These are phyloP conservation scores for Agriopis marginaria DNA, from an alignment of 2,888 invertebrate species.

Conservation along the genomic window DNA sequence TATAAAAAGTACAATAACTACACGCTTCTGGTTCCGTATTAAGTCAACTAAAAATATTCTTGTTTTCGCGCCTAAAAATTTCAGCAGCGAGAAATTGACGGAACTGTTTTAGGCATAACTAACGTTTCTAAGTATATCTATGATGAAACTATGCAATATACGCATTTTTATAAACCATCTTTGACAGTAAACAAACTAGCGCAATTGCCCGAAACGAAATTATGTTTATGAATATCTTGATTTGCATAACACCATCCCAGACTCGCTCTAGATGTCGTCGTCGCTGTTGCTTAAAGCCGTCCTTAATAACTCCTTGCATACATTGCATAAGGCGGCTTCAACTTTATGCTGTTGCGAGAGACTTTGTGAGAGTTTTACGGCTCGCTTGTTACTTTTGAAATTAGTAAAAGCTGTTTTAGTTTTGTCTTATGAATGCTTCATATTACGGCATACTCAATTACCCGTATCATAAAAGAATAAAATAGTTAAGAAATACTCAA, in stretches of 20 bases:
- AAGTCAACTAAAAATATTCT: too few species aligned
- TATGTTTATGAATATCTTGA: slow-evolving; percentile 25
- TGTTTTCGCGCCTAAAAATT: too few species aligned
- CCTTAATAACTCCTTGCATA: slow-evolving; percentile 31
- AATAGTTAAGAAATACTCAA: too few species aligned
- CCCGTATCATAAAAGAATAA: too few species aligned
- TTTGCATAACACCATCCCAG: slow-evolving; percentile 33
- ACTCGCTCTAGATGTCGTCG: slow-evolving; percentile 15
- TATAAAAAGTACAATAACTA: too few species aligned
- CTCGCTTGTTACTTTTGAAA: background rate
- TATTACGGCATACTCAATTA: background rate
- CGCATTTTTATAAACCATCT: background rate
- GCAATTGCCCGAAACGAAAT: slow-evolving; percentile 25
- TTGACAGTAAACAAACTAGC: slow-evolving; percentile 28
- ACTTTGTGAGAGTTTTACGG: slow-evolving; percentile 11
- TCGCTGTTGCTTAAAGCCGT: slow-evolving; percentile 26
- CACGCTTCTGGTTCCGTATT: too few species aligned
- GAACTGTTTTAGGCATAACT: too few species aligned
- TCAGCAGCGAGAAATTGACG: too few species aligned
- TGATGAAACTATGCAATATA: background rate
- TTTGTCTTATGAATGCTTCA: background rate
- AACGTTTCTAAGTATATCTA: background rate
- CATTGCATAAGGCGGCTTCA: slow-evolving; percentile 19
- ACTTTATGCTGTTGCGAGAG: slow-evolving; percentile 21
- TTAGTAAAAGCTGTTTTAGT: slow-evolving; percentile 8